Evolutionary conservation across 2,888 invertebrate genomes (phyloP).

Genomic region (Sepiola atlantica): DNA sequence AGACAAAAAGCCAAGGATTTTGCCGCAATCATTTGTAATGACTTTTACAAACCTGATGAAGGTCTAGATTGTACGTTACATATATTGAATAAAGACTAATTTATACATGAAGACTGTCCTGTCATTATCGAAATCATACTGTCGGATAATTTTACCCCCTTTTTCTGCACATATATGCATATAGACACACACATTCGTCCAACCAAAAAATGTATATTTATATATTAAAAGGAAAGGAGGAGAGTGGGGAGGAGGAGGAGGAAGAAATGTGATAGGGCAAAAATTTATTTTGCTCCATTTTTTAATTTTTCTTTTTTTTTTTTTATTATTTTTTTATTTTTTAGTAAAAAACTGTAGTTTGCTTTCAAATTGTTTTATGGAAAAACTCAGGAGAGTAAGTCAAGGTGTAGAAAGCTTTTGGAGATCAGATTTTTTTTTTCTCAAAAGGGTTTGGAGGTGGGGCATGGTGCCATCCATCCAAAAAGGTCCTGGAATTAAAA

Average conservation of each 20-base stretch:
- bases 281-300: neutral
- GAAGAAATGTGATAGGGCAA: too few species aligned
- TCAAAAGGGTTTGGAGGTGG: neutral
- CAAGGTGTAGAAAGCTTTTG: neutral
- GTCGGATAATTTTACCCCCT: too few species aligned
- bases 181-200: neutral
- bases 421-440: neutral
- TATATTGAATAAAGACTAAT: too few species aligned
- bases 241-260: neutral
- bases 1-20: too few species aligned
- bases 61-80: too few species aligned
- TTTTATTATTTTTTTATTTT: neutral
- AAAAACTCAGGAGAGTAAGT: too few species aligned
- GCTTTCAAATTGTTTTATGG: neutral
- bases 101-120: too few species aligned
- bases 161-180: neutral
- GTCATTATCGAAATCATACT: too few species aligned
- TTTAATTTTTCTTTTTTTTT: neutral
- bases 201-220: neutral
- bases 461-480: neutral
- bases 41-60: too few species aligned
- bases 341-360: neutral
- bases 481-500: neutral
- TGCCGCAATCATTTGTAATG: too few species aligned
- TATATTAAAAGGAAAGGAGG: neutral